Evolutionary conservation across 1,140 invertebrate genomes (phyloP).

Genomic region (Andrena cerasifolii): DNA sequence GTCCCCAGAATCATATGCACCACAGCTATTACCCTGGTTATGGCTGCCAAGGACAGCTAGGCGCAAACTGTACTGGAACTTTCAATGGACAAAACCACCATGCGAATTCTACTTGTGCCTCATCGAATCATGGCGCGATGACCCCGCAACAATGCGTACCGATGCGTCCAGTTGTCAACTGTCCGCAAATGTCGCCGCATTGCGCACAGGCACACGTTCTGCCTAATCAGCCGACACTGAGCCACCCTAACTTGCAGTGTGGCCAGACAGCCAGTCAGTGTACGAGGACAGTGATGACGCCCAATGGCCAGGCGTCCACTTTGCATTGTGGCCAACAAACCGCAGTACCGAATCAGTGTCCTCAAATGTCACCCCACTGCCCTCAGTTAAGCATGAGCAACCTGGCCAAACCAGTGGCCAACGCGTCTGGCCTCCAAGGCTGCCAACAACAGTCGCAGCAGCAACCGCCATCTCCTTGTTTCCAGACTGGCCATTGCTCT

Average conservation of each 20-base stretch:
- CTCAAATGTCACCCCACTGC: conserved; percentile 64
- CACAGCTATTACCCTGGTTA: conserved; percentile 74
- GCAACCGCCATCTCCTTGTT: conserved; percentile 51
- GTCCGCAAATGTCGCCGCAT: conserved; percentile 73
- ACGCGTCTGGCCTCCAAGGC: conserved; percentile 28
- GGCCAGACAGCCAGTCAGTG: conserved; percentile 54
- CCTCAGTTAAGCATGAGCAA: conserved; percentile 57
- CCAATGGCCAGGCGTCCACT: conserved; percentile 60
- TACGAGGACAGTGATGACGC: conserved; percentile 46
- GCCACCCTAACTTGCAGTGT: conserved; percentile 56
- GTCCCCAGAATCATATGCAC: conserved; percentile 75
- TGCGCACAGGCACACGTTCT: conserved; percentile 65
- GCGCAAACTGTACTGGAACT: conserved; percentile 66
- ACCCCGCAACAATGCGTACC: conserved; percentile 63
- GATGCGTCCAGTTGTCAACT: conserved; percentile 65
- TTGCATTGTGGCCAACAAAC: conserved; percentile 50
- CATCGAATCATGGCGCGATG: conserved; percentile 45
- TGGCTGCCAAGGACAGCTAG: conserved; percentile 70
- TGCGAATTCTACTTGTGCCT: conserved; percentile 56
- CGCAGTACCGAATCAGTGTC: conserved; percentile 49
- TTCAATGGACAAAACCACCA: conserved; percentile 60
- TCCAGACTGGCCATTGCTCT: conserved; percentile 70
- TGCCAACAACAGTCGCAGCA: conserved; percentile 47
- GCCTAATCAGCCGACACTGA: conserved; percentile 21
- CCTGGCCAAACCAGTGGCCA: conserved; percentile 53